A percentile compares a stretch with the other conserved stretches of the same genome.
These are phyloP conservation scores for Drosophila grimshawi DNA, from an alignment of 1,140 invertebrate genomes.

Conservation along the genomic window DNA sequence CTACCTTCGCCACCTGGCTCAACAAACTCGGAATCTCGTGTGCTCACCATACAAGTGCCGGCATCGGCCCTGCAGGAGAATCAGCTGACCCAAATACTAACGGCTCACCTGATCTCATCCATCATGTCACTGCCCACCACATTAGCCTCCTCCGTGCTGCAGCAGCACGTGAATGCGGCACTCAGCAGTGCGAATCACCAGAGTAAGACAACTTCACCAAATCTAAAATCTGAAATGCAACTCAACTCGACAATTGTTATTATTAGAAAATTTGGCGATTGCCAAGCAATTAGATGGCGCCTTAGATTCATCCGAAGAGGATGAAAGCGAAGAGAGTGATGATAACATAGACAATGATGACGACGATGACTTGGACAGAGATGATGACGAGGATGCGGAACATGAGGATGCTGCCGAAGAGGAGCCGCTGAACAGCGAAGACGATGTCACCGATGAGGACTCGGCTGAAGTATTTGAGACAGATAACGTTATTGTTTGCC, in stretches of 20 bases:
- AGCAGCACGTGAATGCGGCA: slow-evolving; percentile 94
- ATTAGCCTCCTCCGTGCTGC: slow-evolving; percentile 91
- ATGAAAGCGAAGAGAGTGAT: slow-evolving; percentile 89
- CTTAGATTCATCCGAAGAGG: slow-evolving; percentile 91
- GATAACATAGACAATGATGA: slow-evolving; percentile 89
- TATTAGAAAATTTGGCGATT: slow-evolving; percentile 69
- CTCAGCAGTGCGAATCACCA: slow-evolving; percentile 86
- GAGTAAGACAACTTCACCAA: slow-evolving; percentile 54
- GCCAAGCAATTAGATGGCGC: slow-evolving; percentile 88
- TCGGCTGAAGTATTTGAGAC: slow-evolving; percentile 97
- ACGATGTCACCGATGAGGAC: slow-evolving; percentile 99
- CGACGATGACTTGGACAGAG: slow-evolving; percentile 91
- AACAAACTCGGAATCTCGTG: slow-evolving; percentile 88
- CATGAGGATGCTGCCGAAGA: slow-evolving; percentile 92
- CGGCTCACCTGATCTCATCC: slow-evolving; percentile 93
- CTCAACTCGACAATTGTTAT: background rate
- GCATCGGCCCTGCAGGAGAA: slow-evolving; percentile 91
- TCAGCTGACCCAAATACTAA: slow-evolving; percentile 87
- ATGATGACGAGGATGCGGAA: slow-evolving; percentile 90
- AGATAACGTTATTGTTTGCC: slow-evolving; percentile 99
- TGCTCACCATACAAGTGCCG: slow-evolving; percentile 93
- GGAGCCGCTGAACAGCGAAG: slow-evolving; percentile 97
- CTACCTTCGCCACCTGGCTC: slow-evolving; percentile 89
- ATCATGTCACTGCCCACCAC: slow-evolving; percentile 92
- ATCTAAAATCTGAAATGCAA: background rate